These are phyloP conservation scores for Microchrysa polita DNA, from an alignment of 2,888 invertebrate genomes.

Conservation along the genomic window DNA sequence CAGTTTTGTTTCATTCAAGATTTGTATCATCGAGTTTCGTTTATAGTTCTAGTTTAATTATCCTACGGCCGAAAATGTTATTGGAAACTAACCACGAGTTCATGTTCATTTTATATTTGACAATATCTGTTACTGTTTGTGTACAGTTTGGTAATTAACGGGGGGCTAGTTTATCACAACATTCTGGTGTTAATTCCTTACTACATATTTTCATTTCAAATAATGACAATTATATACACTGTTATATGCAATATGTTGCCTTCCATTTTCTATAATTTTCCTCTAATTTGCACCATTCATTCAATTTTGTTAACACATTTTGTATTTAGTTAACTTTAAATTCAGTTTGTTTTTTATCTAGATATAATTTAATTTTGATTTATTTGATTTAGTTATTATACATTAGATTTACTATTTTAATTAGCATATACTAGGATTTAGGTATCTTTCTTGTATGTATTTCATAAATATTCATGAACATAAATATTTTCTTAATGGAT, in stretches of 20 bases:
- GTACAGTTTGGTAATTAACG: not conserved
- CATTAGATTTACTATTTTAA: too few relatives aligned
- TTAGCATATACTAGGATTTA: too few relatives aligned
- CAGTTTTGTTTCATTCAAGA: not conserved
- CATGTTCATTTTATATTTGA: too few relatives aligned
- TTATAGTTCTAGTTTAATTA: not conserved
- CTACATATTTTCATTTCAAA: too few relatives aligned
- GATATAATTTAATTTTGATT: slow-evolving; percentile 16
- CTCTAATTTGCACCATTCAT: slow-evolving; percentile 40
- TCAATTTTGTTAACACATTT: slow-evolving; percentile 39
- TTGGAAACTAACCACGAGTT: too few relatives aligned
- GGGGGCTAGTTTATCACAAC: not conserved
- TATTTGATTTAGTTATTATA: not conserved
- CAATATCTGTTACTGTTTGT: too few relatives aligned
- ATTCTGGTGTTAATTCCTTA: too few relatives aligned
- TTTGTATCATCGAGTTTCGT: not conserved
- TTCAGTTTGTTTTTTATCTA: not conserved
- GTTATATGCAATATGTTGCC: too few relatives aligned
- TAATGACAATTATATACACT: too few relatives aligned
- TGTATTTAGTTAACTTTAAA: slow-evolving; percentile 38
- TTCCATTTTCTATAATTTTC: slow-evolving; percentile 2
- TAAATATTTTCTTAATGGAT: too few relatives aligned
- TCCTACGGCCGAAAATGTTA: not conserved
- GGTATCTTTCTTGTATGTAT: too few relatives aligned
- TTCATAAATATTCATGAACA: too few relatives aligned